A percentile compares a stretch with the other conserved stretches of the same genome.
These are phyloP conservation scores for Solen grandis DNA, from an alignment of 1,140 invertebrate genomes.

Conservation along the genomic window DNA sequence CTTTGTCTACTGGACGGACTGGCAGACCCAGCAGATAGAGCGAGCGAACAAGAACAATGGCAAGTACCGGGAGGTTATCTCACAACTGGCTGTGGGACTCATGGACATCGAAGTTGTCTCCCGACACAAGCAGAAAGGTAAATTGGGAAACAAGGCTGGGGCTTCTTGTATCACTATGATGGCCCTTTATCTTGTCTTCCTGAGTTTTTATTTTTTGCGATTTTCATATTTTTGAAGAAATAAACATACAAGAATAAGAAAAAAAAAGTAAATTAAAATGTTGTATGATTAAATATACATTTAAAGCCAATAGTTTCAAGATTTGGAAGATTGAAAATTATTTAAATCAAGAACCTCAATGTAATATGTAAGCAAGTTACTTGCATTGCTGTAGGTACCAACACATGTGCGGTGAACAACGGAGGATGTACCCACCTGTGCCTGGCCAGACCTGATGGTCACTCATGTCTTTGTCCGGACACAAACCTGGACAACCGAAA, in stretches of 20 bases:
- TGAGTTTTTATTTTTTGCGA: too few relatives aligned
- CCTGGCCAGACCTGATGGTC: conserved; percentile 90
- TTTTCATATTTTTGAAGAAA: too few relatives aligned
- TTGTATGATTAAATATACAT: too few relatives aligned
- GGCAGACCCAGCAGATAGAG: conserved; percentile 93
- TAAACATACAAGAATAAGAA: too few relatives aligned
- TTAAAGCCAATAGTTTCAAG: too few relatives aligned
- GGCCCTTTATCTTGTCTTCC: too few relatives aligned
- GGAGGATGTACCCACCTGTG: conserved; percentile 96
- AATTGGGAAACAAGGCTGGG: too few relatives aligned
- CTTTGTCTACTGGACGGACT: conserved; percentile 99
- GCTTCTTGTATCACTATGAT: too few relatives aligned
- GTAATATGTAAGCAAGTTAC: too few relatives aligned
- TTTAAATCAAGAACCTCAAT: too few relatives aligned
- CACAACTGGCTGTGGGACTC: conserved; percentile 92
- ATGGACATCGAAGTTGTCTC: conserved; percentile 96
- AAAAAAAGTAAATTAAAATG: too few relatives aligned
- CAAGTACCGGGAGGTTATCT: conserved; percentile 95
- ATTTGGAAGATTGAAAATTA: too few relatives aligned
- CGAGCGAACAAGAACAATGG: conserved; percentile 98
- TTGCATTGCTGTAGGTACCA: conserved; percentile 81
- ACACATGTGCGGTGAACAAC: conserved; percentile 90
- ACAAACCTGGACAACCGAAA: conserved; percentile 74
- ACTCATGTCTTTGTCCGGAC: conserved; percentile 93
- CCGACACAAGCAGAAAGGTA: conserved; percentile 89